Conservation (phyloP, 2,888 invertebrate genomes). For the Stenolophus ochropezus region DNA sequence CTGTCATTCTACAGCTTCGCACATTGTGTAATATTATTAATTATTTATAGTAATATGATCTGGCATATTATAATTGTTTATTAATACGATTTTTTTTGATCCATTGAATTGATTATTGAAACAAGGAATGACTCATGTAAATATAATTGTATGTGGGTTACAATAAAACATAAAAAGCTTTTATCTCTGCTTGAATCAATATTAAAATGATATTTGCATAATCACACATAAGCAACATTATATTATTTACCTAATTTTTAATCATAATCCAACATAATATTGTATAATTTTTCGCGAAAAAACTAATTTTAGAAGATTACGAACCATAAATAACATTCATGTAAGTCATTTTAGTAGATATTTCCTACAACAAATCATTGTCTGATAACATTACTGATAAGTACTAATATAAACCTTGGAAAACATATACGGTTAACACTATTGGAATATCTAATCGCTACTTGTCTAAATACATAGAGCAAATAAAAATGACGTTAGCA, state of each 20-base stretch:
- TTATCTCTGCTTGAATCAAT: background rate
- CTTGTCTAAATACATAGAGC: background rate
- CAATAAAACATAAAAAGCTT: background rate
- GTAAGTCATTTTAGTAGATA: background rate
- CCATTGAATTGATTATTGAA: background rate
- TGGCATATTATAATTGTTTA: background rate
- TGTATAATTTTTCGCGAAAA: background rate
- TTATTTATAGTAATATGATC: background rate
- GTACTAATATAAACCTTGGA: background rate
- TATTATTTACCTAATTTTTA: too few relatives aligned
- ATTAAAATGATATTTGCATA: background rate
- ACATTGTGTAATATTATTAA: slow-evolving; percentile 9
- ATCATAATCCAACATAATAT: too few relatives aligned
- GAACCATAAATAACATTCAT: background rate
- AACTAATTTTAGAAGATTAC: background rate
- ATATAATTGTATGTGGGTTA: background rate
- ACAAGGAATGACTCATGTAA: background rate
- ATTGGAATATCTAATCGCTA: too few relatives aligned
- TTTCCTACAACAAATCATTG: background rate
- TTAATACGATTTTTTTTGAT: background rate
- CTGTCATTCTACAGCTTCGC: background rate
- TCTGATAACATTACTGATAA: background rate
- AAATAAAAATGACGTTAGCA: background rate
- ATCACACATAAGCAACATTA: background rate
- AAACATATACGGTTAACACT: background rate